Evolutionary conservation across 2,113 vertebrate species (phyloP), one percentile per base, ranked within the genome.

Genomic region (Nerophis lumbriciformis): DNA sequence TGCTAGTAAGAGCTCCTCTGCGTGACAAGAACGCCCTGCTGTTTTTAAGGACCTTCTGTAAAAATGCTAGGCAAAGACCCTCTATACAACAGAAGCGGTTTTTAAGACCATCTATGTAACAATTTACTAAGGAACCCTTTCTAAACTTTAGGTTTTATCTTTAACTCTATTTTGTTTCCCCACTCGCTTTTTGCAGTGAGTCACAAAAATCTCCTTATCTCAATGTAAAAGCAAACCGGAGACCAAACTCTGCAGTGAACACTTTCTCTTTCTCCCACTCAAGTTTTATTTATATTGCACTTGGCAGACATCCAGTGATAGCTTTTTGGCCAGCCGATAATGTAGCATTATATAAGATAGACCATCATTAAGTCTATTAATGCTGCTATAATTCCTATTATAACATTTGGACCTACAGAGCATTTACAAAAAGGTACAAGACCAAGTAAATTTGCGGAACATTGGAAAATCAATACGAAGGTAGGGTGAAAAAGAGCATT

Each of bases 231-330:
- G 42, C 42, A 45, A 21, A 53, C 28, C 51, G 28, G 51, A 53
- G 16, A 53, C n/a, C 35, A 53, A 16, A 45, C 42, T 45, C 42
- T 12, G 9, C 51, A 53, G 51, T 53, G 19, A 53, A 12, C 51
- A 53, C 51, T 21, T 45, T 45, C 10, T 42, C 14, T 21, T 51
- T 53, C 51, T 19, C 51, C 51, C 51, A 53, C 51, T 53, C 51
- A 53, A 53, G 51, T 28, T 53, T 35, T 53, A 53, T 53, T 53
- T 53, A 19, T 53, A 53, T 28, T 53, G 16, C 51, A 16, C 16
- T 53, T 45, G 28, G 51, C 19, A 53, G 28, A 28, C 16, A 35
- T 19, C 51, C 51, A 19, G 51, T 35, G 11, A 9, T 53, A 35
- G 8, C 28, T 53, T 53, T 45, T 45, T 53, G 16, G 16, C 51